Evolutionary conservation across 2,888 invertebrate genomes (phyloP), one percentile per base, ranked within the genome.

Genomic region (Melinaea menophilus): DNA sequence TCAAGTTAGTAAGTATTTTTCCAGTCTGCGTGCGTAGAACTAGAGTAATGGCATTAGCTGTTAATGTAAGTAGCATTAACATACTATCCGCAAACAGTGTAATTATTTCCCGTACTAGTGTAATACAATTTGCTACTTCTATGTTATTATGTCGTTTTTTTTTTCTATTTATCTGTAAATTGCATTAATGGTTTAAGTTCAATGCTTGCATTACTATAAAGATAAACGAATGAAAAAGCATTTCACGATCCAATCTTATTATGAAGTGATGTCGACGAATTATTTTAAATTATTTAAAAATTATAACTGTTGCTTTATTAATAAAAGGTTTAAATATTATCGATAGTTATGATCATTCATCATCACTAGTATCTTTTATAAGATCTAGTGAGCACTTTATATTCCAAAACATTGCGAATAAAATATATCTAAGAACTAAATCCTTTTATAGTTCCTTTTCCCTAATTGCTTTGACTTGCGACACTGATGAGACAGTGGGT

Each of bases 391-490:
- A 51, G 51, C 51, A 51, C n/a, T 51, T 31, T 51, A 31, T 51
- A 31, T 31, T 51, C 51, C 31, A 11, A 51, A 59, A 51, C 35
- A 12, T 11, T 41, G 41, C 12, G 54, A 22, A 51, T 58, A 58
- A 35, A 34, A 13, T 48, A 48, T 58, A 41, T 45, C 34, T 13
- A 48, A 33, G 35, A 58, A 58, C 35, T 58, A 48, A 48, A 59
- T 45, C 60, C 64, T 56, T 59, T 64, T 56, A 59, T 60, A 55
- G 57, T 60, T 65, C 82, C 79, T 82, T 84, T 85, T 84, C 78
- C 80, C 81, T 87, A 87, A 86, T 87, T 86, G 85, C 84, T 77
- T 67, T 73, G 58, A 63, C 59, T 65, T 71, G 66, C 72, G 82
- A 84, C 85, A 77, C 76, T 82, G 85, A 86, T 79, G 79, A 77